Percentiles rank a stretch among this genome's conserved stretches.
phyloP scores from a whole-genome alignment of 2,888 invertebrate genomes.

The Lasioglossum marginatum region DNA sequence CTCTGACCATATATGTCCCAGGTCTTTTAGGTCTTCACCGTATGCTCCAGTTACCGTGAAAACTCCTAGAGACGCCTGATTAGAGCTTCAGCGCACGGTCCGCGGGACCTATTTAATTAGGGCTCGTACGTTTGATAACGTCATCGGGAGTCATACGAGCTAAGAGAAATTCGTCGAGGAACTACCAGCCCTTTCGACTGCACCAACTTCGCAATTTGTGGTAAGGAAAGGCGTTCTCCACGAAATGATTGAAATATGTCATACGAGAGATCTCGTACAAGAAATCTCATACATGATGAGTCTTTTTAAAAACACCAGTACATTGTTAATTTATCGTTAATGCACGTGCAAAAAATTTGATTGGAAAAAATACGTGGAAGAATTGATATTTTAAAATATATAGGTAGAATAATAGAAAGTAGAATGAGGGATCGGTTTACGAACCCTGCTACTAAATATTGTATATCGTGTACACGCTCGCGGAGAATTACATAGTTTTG shows the following conservation, averaged over 20 bases:
- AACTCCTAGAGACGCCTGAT: constrained; percentile 57
- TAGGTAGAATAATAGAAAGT: constrained; percentile 38
- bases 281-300: no score
- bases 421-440: constrained; percentile 60
- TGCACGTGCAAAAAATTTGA: background rate
- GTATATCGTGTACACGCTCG: constrained; percentile 73
- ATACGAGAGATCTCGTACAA: background rate
- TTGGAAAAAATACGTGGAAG: background rate
- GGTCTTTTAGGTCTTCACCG: constrained; percentile 38
- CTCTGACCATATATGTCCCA: constrained; percentile 15
- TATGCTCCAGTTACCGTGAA: constrained; percentile 45
- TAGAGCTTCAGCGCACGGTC: constrained; percentile 40
- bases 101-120: constrained; percentile 54
- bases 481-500: constrained; percentile 82
- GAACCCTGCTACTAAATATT: constrained; percentile 71
- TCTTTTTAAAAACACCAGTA: background rate
- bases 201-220: constrained; percentile 10
- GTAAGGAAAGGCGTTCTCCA: background rate
- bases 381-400: background rate
- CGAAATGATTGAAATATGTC: no score
- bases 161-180: constrained; percentile 21
- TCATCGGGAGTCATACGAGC: constrained; percentile 19
- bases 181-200: background rate
- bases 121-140: constrained; percentile 44
- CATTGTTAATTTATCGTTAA: background rate